Evolutionary conservation across 2,113 vertebrate genomes (phyloP).

Genomic region (Bostrychus sinensis): DNA sequence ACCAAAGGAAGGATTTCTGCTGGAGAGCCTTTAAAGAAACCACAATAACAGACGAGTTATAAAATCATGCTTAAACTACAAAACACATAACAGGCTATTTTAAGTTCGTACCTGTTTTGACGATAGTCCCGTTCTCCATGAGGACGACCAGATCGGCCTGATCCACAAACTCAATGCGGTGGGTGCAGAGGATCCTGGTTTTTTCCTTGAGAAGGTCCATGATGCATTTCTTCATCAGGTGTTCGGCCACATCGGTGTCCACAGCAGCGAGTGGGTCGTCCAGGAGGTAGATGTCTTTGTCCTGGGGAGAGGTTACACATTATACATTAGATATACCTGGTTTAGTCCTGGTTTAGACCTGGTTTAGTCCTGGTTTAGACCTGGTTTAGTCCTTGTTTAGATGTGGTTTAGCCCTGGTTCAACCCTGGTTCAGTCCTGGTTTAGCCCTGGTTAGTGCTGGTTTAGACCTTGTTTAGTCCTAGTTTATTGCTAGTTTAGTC

Average conservation of each 20-base stretch:
- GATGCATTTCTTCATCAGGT: conserved; percentile 92
- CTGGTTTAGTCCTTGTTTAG: too few relatives aligned
- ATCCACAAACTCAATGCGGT: conserved; percentile 88
- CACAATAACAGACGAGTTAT: background rate
- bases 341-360: too few relatives aligned
- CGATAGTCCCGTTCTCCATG: conserved; percentile 86
- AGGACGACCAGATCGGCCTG: conserved; percentile 86
- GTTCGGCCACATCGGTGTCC: conserved; percentile 89
- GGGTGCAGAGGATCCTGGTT: conserved; percentile 94
- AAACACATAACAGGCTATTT: too few relatives aligned
- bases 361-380: too few relatives aligned
- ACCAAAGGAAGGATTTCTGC: conserved; percentile 87
- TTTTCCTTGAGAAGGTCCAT: conserved; percentile 84
- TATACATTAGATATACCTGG: too few relatives aligned
- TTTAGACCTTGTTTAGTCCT: too few relatives aligned
- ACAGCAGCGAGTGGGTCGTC: conserved; percentile 96
- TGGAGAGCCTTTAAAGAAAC: conserved; percentile 81
- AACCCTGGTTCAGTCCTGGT: too few relatives aligned
- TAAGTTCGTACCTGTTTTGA: conserved; percentile 81
- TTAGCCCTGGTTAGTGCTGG: too few relatives aligned
- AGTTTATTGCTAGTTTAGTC: too few relatives aligned
- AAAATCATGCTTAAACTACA: background rate
- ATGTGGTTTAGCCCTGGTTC: too few relatives aligned
- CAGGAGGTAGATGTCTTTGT: conserved; percentile 93
- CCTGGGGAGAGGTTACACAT: conserved; percentile 76